A percentile compares a stretch with the other conserved stretches of the same genome.
Conservation (phyloP, 1,140 invertebrate genomes). For the Penaeus vannamei region DNA sequence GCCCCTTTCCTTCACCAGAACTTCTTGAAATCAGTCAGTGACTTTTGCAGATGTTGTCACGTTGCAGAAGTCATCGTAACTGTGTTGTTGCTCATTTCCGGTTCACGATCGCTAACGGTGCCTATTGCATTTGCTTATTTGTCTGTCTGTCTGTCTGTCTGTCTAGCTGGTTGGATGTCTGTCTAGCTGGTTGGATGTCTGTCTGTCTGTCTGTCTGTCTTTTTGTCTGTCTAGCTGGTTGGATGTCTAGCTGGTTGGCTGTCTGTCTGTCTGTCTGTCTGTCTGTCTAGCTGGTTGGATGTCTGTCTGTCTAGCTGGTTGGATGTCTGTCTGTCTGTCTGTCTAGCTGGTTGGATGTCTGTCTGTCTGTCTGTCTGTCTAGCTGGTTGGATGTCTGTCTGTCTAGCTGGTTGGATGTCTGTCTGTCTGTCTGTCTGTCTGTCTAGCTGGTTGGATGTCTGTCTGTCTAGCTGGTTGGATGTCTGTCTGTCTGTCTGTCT, state of each 20-base stretch:
- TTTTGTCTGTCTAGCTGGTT: too few species aligned
- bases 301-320: neutral
- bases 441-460: neutral
- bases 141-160: too few species aligned
- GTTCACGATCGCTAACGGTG: too few species aligned
- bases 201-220: too few species aligned
- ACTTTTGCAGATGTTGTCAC: too few species aligned
- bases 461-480: neutral
- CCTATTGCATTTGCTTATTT: too few species aligned
- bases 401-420: neutral
- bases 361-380: constrained; percentile 5
- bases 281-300: neutral
- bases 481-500: neutral
- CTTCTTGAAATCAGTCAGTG: too few species aligned
- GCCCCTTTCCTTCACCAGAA: too few species aligned
- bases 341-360: neutral
- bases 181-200: too few species aligned
- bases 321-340: neutral
- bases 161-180: too few species aligned
- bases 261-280: constrained; percentile 2
- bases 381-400: neutral
- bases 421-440: neutral
- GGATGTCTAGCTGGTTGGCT: neutral
- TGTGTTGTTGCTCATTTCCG: too few species aligned
- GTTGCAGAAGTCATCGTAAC: too few species aligned